Percentiles rank a stretch among this genome's conserved stretches.
These are phyloP conservation scores for Lasius platythorax DNA, from an alignment of 2,888 invertebrate species.

Conservation along the genomic window DNA sequence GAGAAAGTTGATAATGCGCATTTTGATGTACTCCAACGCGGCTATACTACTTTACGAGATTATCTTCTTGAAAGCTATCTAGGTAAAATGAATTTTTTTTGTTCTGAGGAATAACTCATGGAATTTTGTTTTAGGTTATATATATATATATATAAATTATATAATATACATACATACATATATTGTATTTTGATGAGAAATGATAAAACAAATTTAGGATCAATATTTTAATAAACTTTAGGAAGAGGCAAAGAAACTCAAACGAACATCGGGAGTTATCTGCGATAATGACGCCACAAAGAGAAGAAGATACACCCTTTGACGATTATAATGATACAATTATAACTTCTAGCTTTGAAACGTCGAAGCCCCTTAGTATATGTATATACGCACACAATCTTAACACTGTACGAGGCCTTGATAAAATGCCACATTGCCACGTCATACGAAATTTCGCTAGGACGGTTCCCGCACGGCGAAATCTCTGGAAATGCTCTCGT, in stretches of 20 bases:
- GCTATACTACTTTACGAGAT: neutral
- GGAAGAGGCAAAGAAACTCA: neutral
- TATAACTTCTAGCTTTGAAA: conserved; percentile 8
- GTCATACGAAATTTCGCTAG: conserved; percentile 18
- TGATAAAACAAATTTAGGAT: neutral
- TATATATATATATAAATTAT: neutral
- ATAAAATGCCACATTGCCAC: conserved; percentile 35
- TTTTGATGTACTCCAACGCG: conserved; percentile 9
- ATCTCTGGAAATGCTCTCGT: conserved; percentile 54
- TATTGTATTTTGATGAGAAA: conserved; percentile 2
- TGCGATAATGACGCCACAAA: neutral
- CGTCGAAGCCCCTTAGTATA: neutral
- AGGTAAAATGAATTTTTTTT: neutral
- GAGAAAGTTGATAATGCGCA: neutral
- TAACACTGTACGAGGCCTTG: conserved; percentile 9
- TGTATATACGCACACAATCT: neutral
- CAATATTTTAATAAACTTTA: conserved; percentile 17
- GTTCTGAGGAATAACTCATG: neutral
- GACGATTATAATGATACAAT: conserved; percentile 19
- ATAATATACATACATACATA: neutral
- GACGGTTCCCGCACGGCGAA: conserved; percentile 41
- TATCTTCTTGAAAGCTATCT: neutral
- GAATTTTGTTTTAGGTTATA: too few relatives aligned
- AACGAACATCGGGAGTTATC: neutral
- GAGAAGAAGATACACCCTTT: neutral